phyloP scores from a whole-genome alignment of 2,113 vertebrate genomes.

The Lipophrys pholis region DNA sequence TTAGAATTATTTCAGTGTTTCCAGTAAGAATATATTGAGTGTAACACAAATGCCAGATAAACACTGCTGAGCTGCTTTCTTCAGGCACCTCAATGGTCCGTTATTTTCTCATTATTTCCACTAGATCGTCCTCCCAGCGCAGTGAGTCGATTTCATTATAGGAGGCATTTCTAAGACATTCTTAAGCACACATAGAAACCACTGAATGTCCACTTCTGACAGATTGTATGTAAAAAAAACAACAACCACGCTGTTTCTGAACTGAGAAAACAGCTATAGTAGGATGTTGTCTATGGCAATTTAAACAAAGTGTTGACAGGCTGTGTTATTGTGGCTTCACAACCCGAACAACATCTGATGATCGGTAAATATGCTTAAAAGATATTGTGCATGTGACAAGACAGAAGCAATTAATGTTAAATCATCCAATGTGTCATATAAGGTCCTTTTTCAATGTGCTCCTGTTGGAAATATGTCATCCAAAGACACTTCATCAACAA shows the following conservation, averaged over 20 bases:
- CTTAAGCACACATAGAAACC: no score
- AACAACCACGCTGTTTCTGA: background rate
- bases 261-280: no score
- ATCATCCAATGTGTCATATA: background rate
- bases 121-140: background rate
- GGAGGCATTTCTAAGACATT: no score
- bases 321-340: background rate
- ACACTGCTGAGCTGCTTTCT: background rate
- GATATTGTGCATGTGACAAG: background rate
- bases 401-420: background rate
- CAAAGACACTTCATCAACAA: constrained; percentile 11
- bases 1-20: background rate
- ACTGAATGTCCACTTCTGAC: no score
- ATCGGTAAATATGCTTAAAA: background rate
- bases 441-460: constrained; percentile 4
- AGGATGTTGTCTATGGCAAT: no score
- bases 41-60: no score
- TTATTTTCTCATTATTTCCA: background rate
- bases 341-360: background rate
- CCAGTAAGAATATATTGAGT: background rate
- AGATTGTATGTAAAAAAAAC: background rate
- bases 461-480: background rate
- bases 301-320: background rate
- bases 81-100: background rate
- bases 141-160: background rate